These are phyloP conservation scores for Epistrophella euchroma DNA, from an alignment of 2,888 invertebrate species.

Conservation along the genomic window DNA sequence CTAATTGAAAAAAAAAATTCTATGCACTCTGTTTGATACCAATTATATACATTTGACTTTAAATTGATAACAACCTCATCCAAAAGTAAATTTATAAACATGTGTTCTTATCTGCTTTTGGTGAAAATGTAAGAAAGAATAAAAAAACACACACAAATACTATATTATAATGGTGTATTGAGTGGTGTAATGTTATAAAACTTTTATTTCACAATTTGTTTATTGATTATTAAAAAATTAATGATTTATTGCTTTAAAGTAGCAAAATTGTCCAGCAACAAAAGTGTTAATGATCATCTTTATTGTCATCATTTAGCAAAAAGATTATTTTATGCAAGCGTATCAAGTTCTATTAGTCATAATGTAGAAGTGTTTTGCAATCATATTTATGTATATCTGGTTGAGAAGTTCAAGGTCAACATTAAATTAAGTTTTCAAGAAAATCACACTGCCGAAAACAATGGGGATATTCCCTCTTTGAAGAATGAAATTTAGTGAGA, in stretches of 20 bases:
- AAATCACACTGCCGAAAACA: neutral
- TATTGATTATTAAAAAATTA: neutral
- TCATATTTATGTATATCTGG: neutral
- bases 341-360: constrained; percentile 5
- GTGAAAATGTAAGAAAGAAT: neutral
- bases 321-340: constrained; percentile 17
- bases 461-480: neutral
- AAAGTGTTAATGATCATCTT: constrained; percentile 10
- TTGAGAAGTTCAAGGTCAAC: constrained; percentile 27
- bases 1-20: neutral
- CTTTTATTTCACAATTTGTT: constrained; percentile 1
- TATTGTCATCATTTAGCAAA: constrained; percentile 1
- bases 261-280: neutral
- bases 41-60: constrained; percentile 15
- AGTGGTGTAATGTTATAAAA: neutral
- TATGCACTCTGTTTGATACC: neutral
- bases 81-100: constrained; percentile 12
- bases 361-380: constrained; percentile 3
- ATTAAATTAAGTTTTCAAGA: neutral
- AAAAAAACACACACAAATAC: neutral
- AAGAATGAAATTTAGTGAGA: neutral
- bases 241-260: constrained; percentile 23
- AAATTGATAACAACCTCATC: constrained; percentile 27
- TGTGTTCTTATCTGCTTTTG: constrained; percentile 22
- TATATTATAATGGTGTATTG: neutral